Conservation (phyloP, 2,888 invertebrate genomes). For the Andrena fulva region DNA sequence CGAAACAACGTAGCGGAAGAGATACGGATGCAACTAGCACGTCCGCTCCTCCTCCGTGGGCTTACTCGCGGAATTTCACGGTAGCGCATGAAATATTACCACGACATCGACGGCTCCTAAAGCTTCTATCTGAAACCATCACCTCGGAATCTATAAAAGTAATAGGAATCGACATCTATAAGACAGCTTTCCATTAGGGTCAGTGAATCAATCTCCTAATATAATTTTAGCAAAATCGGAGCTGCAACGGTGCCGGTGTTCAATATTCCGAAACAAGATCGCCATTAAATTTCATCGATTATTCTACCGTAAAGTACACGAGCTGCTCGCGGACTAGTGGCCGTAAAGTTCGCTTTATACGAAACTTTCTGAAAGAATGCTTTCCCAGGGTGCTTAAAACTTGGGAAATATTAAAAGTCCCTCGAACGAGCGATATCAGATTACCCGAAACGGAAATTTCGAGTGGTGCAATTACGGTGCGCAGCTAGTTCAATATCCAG, state of each 20-base stretch:
- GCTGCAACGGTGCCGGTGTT: neutral
- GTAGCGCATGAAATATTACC: constrained; percentile 1
- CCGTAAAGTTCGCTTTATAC: neutral
- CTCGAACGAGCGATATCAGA: constrained; percentile 3
- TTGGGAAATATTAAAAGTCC: neutral
- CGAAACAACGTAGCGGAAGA: constrained; percentile 50
- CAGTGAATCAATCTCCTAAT: neutral
- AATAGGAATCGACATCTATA: too few relatives aligned
- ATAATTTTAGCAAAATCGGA: neutral
- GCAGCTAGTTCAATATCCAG: constrained; percentile 5
- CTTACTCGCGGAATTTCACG: neutral
- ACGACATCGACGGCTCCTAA: neutral
- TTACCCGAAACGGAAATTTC: constrained; percentile 6
- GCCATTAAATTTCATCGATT: too few relatives aligned
- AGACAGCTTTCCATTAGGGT: neutral
- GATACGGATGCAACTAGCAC: constrained; percentile 39
- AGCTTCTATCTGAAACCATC: neutral
- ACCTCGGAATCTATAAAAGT: neutral
- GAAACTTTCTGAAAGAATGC: neutral
- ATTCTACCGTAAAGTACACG: too few relatives aligned
- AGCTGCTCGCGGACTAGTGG: neutral
- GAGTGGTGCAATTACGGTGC: neutral
- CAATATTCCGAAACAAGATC: neutral
- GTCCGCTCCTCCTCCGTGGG: constrained; percentile 16
- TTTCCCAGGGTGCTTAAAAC: neutral